Conservation (phyloP, 2,113 vertebrate genomes). For the Orycteropus afer region DNA sequence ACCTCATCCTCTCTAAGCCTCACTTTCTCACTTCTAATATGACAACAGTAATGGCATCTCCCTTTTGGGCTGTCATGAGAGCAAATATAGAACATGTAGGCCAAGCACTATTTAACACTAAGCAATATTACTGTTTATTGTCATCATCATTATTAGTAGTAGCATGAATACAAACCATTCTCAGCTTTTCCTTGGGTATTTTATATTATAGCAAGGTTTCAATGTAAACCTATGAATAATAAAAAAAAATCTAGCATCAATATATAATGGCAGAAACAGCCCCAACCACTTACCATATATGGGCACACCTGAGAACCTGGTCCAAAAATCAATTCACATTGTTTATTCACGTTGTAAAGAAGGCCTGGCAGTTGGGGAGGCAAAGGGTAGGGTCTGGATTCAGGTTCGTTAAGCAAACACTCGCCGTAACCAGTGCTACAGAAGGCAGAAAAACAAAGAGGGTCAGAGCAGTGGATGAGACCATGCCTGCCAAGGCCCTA, state of each 20-base stretch:
- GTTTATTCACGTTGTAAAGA: slow-evolving; percentile 97
- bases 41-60: not conserved
- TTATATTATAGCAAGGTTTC: not conserved
- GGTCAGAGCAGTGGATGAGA: not conserved
- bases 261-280: not conserved
- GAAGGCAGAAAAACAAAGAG: slow-evolving; percentile 84
- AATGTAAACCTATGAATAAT: slow-evolving; percentile 15
- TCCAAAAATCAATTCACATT: slow-evolving; percentile 99
- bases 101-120: not conserved
- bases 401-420: slow-evolving; percentile 96
- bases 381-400: slow-evolving; percentile 93
- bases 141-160: too few species aligned
- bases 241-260: slow-evolving; percentile 28
- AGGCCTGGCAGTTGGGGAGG: slow-evolving; percentile 95
- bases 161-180: not conserved
- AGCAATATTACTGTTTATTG: too few species aligned
- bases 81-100: not conserved
- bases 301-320: slow-evolving; percentile 98
- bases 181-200: not conserved
- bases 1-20: not conserved
- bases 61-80: accelerated
- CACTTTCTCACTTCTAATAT: not conserved
- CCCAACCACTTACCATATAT: slow-evolving; percentile 94
- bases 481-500: not conserved
- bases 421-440: slow-evolving; percentile 98